Evolutionary conservation across 2,113 vertebrate species (phyloP).

Genomic region (Rhabdornis inornatus): DNA sequence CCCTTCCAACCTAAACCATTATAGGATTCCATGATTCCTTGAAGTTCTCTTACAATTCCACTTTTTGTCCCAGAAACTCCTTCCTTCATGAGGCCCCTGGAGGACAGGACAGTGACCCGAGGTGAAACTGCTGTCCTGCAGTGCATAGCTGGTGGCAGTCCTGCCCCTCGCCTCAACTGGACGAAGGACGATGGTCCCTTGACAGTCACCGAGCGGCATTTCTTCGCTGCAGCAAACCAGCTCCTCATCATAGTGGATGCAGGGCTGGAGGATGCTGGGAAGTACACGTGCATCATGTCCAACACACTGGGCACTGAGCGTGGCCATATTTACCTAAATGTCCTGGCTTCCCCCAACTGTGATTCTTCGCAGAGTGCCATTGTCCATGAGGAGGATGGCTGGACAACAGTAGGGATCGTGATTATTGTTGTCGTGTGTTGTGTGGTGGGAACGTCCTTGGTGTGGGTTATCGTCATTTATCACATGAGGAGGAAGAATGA

Average conservation of each 20-base stretch:
- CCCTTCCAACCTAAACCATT: not conserved
- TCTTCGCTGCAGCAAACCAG: slow-evolving; percentile 82
- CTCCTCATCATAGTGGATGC: slow-evolving; percentile 83
- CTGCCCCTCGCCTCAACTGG: slow-evolving; percentile 82
- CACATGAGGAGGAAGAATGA: slow-evolving; percentile 82
- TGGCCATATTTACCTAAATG: slow-evolving; percentile 79
- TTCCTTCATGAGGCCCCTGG: slow-evolving; percentile 78
- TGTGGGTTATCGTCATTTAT: slow-evolving; percentile 85
- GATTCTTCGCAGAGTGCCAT: slow-evolving; percentile 71
- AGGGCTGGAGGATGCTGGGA: slow-evolving; percentile 80
- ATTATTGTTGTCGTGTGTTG: slow-evolving; percentile 83
- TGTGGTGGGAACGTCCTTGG: slow-evolving; percentile 79
- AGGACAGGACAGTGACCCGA: slow-evolving; percentile 77
- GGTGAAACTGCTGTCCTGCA: slow-evolving; percentile 82
- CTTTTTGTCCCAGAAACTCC: slow-evolving; percentile 75
- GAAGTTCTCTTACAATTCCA: not conserved
- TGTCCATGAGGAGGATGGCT: slow-evolving; percentile 75
- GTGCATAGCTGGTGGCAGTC: slow-evolving; percentile 82
- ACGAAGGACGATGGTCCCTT: slow-evolving; percentile 80
- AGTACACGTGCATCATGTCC: slow-evolving; percentile 82
- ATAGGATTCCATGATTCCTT: not conserved
- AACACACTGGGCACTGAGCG: slow-evolving; percentile 80
- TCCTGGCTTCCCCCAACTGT: slow-evolving; percentile 77
- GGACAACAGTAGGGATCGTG: slow-evolving; percentile 80
- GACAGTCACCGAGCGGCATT: slow-evolving; percentile 77